Base-by-base conservation (phyloP, 1,140 invertebrate genomes). In the Caenorhabditis remanei region DNA sequence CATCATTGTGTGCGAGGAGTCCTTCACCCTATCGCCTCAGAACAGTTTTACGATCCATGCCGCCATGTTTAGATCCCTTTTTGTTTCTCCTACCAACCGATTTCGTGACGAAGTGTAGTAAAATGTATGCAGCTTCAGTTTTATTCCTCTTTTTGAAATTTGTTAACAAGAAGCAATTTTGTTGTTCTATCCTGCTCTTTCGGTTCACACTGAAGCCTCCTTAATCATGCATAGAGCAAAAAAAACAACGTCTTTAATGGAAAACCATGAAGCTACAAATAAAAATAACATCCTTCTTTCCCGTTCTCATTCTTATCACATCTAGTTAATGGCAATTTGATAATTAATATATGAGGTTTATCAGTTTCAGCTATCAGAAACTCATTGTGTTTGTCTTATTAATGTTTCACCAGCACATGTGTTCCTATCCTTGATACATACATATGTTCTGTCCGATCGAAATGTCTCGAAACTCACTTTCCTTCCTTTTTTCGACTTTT, bases 31-130 rank as follows among this genome's bases (percentile, higher is more conserved):
- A 16, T 11, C 46, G 11, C n/a, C 46, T n/a, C 1, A 21, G 71
- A 79, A 79, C 71, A 79, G 71, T 79, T 79, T 79, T 79, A 79
- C 71, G 71, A 79, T 79, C 71, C 71, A 71, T 71, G 40, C 67
- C 67, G 41, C 67, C 40, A 46, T 43, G 67, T 48, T 71, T 40
- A 46, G 40, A 46, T 79, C 40, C n/a, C 24, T 79, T 43, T n/a
- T 11, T n/a, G 11, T 11, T 19, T 48, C 13, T 75, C 41, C 67
- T 46, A 16, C 32, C 8, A 46, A 50, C 19, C 71, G 21, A 79
- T 50, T 79, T 79, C 71, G 21, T 79, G 71, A 50, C 71, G 1
- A 2, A 19, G 24, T 43, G 43, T 13, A 48, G 46, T 50, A 79
- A 79, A 75, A 75, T 75, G 16, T 40, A 2, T 67, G 63, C 24